These are phyloP conservation scores for Campodea augens DNA, from an alignment of 1,140 invertebrate genomes.

Conservation along the genomic window DNA sequence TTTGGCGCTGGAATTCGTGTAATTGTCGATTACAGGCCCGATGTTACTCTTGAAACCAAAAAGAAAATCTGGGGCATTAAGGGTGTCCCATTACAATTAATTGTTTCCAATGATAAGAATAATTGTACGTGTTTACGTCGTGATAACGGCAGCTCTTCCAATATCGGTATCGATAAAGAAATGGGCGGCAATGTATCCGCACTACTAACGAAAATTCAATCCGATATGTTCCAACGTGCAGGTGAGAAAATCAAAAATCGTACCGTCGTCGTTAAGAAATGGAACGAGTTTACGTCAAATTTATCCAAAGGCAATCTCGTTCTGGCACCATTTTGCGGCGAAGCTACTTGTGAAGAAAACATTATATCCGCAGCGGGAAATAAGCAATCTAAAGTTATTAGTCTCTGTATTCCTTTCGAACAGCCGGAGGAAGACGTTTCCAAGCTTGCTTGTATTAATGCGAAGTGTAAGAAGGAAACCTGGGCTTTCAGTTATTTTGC, in stretches of 20 bases:
- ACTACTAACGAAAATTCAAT: constrained; percentile 65
- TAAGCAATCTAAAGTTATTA: constrained; percentile 79
- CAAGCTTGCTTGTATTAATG: too few species aligned
- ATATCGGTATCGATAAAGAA: constrained; percentile 78
- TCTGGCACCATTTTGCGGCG: constrained; percentile 85
- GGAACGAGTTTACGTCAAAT: constrained; percentile 56
- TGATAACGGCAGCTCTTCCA: constrained; percentile 68
- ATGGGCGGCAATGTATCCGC: constrained; percentile 47
- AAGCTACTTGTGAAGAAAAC: constrained; percentile 69
- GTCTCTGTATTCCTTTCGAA: constrained; percentile 88
- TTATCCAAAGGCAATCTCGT: constrained; percentile 81
- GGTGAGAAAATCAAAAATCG: constrained; percentile 52
- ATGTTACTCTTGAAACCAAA: constrained; percentile 98
- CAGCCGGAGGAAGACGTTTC: constrained; percentile 55
- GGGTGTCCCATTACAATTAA: constrained; percentile 88
- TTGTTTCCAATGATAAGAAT: too few species aligned
- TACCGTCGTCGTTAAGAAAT: constrained; percentile 46
- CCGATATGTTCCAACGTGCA: constrained; percentile 58
- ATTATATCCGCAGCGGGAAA: constrained; percentile 53
- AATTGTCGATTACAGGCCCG: constrained; percentile 71
- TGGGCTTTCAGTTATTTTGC: too few species aligned
- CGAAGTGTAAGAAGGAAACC: too few species aligned
- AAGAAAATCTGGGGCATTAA: constrained; percentile 99
- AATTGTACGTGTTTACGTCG: too few species aligned
- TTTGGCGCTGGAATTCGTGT: constrained; percentile 44